A percentile compares a stretch with the other conserved stretches of the same genome.
These are phyloP conservation scores for Resseliella maxima DNA, from an alignment of 2,888 invertebrate species.

Conservation along the genomic window DNA sequence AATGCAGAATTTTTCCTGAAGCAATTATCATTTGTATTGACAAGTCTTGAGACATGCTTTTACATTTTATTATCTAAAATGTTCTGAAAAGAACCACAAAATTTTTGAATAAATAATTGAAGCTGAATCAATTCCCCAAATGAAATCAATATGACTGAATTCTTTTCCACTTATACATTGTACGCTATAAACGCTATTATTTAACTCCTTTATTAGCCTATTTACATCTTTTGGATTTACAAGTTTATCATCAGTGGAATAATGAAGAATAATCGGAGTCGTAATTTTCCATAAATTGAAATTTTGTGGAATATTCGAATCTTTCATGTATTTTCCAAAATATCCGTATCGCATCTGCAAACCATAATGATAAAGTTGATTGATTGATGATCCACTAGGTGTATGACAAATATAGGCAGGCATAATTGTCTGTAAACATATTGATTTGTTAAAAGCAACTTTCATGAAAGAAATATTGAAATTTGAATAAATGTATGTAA, in stretches of 20 bases:
- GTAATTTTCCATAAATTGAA: background rate
- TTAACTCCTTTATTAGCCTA: background rate
- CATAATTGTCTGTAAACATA: background rate
- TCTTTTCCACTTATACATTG: background rate
- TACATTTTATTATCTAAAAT: too few relatives aligned
- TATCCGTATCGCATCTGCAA: background rate
- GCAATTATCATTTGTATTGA: too few relatives aligned
- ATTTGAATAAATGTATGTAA: background rate
- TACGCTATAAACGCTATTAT: background rate
- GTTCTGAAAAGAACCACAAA: background rate
- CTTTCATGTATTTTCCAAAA: background rate
- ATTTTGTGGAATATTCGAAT: background rate
- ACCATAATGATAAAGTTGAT: background rate
- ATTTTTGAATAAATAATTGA: background rate
- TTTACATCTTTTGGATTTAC: background rate
- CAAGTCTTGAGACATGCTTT: too few relatives aligned
- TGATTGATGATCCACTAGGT: background rate
- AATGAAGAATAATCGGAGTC: background rate
- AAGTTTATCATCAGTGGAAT: background rate
- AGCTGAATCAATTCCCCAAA: background rate
- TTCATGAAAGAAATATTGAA: background rate
- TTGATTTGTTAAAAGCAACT: background rate
- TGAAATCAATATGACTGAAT: background rate
- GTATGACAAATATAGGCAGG: background rate
- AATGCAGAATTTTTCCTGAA: too few relatives aligned